phyloP scores from a whole-genome alignment of 2,888 invertebrate species.

The Eupithecia pulchellata region DNA sequence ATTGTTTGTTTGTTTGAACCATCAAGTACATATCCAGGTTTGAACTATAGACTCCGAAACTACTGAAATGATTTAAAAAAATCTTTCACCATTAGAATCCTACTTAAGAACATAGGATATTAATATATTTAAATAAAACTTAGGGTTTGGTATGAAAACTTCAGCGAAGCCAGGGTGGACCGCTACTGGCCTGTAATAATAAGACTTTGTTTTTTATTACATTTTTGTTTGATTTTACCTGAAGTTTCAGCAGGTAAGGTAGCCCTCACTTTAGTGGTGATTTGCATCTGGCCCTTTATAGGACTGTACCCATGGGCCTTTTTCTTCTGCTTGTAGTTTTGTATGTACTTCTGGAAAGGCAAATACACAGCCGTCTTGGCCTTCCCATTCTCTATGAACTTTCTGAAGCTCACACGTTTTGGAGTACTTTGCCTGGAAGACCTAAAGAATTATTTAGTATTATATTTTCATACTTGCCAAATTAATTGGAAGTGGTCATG shows the following conservation, averaged over 20 bases:
- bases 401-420: slow-evolving; percentile 78
- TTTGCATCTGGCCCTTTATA: slow-evolving; percentile 70
- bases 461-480: neutral
- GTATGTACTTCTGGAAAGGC: slow-evolving; percentile 86
- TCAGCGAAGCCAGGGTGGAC: too few relatives aligned
- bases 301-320: slow-evolving; percentile 71
- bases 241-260: slow-evolving; percentile 69
- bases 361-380: slow-evolving; percentile 85
- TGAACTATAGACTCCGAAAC: too few relatives aligned
- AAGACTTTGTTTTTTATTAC: neutral
- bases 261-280: slow-evolving; percentile 68
- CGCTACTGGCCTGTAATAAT: too few relatives aligned
- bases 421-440: slow-evolving; percentile 78
- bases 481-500: neutral
- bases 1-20: too few relatives aligned
- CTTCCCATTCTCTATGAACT: slow-evolving; percentile 77
- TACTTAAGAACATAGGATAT: too few relatives aligned
- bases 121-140: too few relatives aligned
- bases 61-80: too few relatives aligned
- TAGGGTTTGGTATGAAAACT: too few relatives aligned
- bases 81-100: too few relatives aligned
- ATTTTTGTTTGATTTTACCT: slow-evolving; percentile 62
- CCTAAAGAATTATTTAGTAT: slow-evolving; percentile 26
- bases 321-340: slow-evolving; percentile 76
- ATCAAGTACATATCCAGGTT: too few relatives aligned